A percentile compares a stretch with the other conserved stretches of the same genome.
Conservation (phyloP, 2,888 invertebrate genomes). For the Mesorhabditis spiculigera region DNA sequence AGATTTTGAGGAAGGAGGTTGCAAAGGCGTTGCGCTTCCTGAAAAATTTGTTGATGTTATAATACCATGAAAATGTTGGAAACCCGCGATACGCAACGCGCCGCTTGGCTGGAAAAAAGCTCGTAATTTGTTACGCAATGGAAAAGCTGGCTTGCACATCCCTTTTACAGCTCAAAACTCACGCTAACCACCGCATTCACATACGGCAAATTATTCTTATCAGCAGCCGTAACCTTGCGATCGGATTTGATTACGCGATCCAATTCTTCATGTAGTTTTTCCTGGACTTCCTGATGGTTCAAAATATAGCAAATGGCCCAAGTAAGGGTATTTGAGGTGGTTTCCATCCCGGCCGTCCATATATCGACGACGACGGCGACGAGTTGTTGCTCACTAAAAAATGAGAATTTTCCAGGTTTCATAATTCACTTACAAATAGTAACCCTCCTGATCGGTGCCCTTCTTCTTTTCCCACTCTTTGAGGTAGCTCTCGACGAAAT, state of each 20-base stretch:
- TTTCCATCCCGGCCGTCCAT: slow-evolving; percentile 41
- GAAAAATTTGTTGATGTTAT: no score
- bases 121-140: neutral
- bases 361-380: slow-evolving; percentile 32
- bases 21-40: slow-evolving; percentile 29
- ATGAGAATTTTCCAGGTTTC: neutral
- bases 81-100: no score
- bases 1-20: slow-evolving; percentile 32
- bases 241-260: slow-evolving; percentile 32
- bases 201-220: slow-evolving; percentile 25
- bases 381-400: slow-evolving; percentile 20
- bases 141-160: neutral
- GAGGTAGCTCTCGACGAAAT: slow-evolving; percentile 22
- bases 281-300: slow-evolving; percentile 23
- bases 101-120: no score
- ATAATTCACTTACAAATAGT: neutral
- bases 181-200: slow-evolving; percentile 27
- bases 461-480: slow-evolving; percentile 22
- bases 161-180: neutral
- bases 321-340: slow-evolving; percentile 23
- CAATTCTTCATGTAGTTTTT: slow-evolving; percentile 29
- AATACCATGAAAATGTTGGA: no score
- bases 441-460: slow-evolving; percentile 14
- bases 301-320: slow-evolving; percentile 23
- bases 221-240: slow-evolving; percentile 22